A percentile compares a stretch with the other conserved stretches of the same genome.
Conservation (phyloP, 1,140 invertebrate genomes). For the Drosophila triauraria region DNA sequence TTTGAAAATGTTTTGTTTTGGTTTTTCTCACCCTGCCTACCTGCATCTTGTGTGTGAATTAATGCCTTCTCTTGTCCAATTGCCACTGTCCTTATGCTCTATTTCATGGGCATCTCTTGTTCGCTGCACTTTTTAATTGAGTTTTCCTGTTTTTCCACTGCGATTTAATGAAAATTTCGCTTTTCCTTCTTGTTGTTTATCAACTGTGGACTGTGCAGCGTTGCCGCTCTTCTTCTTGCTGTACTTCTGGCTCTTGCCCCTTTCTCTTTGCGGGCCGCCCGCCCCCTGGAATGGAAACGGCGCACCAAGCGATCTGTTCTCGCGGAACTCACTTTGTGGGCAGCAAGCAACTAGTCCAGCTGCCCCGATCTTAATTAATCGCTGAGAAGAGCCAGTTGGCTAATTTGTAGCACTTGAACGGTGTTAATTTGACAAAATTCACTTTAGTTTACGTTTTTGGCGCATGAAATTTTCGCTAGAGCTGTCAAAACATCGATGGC, state of each 20-base stretch:
- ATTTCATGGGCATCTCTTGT: conserved; percentile 1
- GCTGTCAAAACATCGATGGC: conserved; percentile 6
- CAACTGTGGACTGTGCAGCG: conserved; percentile 18
- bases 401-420: not conserved
- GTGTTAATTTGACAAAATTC: conserved; percentile 17
- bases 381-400: not conserved
- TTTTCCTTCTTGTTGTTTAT: conserved; percentile 15
- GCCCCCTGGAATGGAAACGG: conserved; percentile 8
- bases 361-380: not conserved
- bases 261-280: conserved; percentile 3
- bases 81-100: conserved; percentile 2
- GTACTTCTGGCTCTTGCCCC: not conserved
- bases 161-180: not conserved
- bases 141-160: not conserved
- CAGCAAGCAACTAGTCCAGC: not conserved
- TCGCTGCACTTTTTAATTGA: conserved; percentile 4
- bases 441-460: conserved; percentile 52
- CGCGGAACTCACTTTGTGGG: not conserved
- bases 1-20: conserved; percentile 8
- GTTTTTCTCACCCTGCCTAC: conserved; percentile 6
- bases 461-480: conserved; percentile 56
- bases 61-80: not conserved
- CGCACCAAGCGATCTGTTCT: not conserved
- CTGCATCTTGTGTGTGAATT: conserved; percentile 33
- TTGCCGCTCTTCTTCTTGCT: conserved; percentile 39